These are phyloP conservation scores for Sinopyrophorus schimmeli DNA, from an alignment of 2,888 invertebrate species.

Conservation along the genomic window DNA sequence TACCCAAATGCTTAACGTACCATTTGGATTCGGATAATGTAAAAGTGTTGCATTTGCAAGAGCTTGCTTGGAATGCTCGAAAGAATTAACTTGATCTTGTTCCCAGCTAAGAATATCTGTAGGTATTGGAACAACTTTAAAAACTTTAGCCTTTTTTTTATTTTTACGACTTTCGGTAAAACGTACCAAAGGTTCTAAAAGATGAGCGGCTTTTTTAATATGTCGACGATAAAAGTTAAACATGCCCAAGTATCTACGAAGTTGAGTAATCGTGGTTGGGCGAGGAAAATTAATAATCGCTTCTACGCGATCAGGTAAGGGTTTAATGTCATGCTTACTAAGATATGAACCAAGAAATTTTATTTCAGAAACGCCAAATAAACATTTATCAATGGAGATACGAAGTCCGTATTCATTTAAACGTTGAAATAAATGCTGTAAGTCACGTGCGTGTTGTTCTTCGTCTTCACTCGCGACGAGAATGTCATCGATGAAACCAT, in stretches of 20 bases:
- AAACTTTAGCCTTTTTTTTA: too few species aligned
- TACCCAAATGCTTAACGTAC: too few species aligned
- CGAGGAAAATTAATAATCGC: neutral
- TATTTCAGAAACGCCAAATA: neutral
- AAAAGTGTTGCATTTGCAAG: too few species aligned
- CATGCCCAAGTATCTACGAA: neutral
- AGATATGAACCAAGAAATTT: neutral
- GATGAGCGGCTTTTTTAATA: neutral
- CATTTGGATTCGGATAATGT: too few species aligned
- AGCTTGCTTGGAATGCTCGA: too few species aligned
- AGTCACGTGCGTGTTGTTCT: neutral
- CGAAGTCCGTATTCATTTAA: neutral
- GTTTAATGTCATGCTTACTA: neutral
- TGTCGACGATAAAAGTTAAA: neutral
- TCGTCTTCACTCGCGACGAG: neutral
- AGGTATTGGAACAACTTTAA: too few species aligned
- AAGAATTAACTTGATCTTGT: too few species aligned
- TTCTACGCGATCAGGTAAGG: neutral
- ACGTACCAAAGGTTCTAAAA: too few species aligned
- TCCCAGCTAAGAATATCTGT: too few species aligned
- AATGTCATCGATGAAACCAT: conserved; percentile 6
- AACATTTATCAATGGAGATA: neutral
- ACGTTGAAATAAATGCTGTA: neutral
- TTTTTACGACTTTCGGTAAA: too few species aligned
- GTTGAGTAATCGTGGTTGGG: neutral